Evolutionary conservation across 2,113 vertebrate species (phyloP).

Genomic region (Mesoclemmys tuberculata): DNA sequence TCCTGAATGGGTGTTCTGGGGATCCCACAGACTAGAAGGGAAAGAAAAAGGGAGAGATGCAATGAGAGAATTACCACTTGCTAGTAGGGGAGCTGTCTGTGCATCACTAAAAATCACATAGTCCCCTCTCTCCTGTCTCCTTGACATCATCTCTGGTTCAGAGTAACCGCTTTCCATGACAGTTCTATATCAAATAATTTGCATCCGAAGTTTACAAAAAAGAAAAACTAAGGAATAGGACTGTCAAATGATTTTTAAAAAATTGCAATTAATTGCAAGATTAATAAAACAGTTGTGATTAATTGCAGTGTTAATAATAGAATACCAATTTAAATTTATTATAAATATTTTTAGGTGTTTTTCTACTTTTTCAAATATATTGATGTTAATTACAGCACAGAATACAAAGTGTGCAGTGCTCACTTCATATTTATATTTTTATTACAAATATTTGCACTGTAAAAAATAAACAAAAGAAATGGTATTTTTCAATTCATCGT

Average conservation of each 20-base stretch:
- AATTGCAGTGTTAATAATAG: neutral
- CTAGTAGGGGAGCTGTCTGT: neutral
- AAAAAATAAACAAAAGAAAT: neutral
- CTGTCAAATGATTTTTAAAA: too few species aligned
- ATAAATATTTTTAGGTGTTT: neutral
- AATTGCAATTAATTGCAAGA: neutral
- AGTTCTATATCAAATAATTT: neutral
- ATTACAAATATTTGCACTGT: too few species aligned
- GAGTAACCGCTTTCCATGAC: neutral
- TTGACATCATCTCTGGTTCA: neutral
- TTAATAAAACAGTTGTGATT: too few species aligned
- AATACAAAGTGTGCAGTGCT: neutral
- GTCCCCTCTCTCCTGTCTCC: neutral
- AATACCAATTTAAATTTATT: neutral
- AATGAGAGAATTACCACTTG: neutral
- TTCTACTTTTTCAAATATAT: neutral
- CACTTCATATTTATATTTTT: too few species aligned
- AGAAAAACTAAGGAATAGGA: neutral
- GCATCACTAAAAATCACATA: neutral
- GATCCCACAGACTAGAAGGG: conserved; percentile 78
- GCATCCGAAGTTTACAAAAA: neutral
- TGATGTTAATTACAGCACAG: neutral
- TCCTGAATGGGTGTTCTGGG: conserved; percentile 19
- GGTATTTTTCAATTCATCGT: neutral
- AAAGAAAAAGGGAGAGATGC: neutral